These are phyloP conservation scores for Callopanchax toddi DNA, from an alignment of 2,113 vertebrate species.

Conservation along the genomic window DNA sequence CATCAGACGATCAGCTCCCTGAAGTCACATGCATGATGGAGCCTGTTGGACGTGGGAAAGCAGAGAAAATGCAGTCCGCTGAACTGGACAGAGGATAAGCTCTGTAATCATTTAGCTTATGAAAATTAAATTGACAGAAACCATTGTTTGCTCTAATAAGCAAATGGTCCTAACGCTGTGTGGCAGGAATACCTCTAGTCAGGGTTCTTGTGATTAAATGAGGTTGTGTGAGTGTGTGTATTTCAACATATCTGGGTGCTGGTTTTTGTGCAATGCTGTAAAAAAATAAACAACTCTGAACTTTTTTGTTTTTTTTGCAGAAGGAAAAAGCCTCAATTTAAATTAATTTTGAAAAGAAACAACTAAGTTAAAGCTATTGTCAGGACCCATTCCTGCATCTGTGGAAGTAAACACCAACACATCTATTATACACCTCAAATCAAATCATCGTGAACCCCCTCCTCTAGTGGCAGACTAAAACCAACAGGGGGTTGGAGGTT, in stretches of 20 bases:
- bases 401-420: no score
- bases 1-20: conserved; percentile 3
- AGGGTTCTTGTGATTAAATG: conserved; percentile 62
- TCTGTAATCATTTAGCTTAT: conserved; percentile 58
- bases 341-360: no score
- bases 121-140: conserved; percentile 71
- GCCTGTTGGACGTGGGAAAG: conserved; percentile 56
- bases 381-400: no score
- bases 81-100: conserved; percentile 49
- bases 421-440: no score
- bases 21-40: conserved; percentile 19
- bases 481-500: not conserved
- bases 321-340: no score
- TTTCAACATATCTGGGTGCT: not conserved
- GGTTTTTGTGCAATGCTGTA: no score
- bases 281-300: no score
- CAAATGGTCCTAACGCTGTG: conserved; percentile 48
- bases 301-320: no score
- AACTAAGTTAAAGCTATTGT: no score
- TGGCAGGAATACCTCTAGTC: conserved; percentile 63
- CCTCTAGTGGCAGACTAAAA: not conserved
- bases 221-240: conserved; percentile 16
- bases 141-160: conserved; percentile 65
- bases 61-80: conserved; percentile 21
- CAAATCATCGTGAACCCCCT: not conserved